phyloP scores from a whole-genome alignment of 2,113 vertebrate species.

The Lophochroa leadbeateri region DNA sequence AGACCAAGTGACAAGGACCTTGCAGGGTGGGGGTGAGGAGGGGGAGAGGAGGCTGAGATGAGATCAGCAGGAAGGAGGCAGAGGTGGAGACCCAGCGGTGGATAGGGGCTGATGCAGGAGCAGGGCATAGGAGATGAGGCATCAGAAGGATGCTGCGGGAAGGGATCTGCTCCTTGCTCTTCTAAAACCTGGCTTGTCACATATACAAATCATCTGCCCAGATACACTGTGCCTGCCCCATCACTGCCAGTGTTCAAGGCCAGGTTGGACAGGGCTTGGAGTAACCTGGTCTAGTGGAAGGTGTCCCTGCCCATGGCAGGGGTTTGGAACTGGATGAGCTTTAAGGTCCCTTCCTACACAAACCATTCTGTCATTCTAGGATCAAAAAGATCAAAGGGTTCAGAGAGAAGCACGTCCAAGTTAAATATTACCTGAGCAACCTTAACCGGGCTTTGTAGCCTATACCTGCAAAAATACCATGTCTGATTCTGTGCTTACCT shows the following conservation, averaged over 20 bases:
- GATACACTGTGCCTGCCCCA: neutral
- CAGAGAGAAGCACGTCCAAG: neutral
- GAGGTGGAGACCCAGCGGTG: neutral
- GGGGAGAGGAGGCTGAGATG: neutral
- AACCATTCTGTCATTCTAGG: neutral
- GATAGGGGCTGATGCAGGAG: neutral
- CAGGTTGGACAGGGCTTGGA: too few relatives aligned
- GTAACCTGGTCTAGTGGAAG: neutral
- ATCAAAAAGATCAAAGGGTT: neutral
- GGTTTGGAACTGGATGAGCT: neutral
- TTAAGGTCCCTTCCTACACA: neutral
- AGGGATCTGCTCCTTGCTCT: neutral
- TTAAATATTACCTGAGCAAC: neutral
- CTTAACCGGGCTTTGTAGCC: neutral
- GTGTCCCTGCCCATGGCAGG: neutral
- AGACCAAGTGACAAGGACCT: neutral
- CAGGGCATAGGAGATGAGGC: neutral
- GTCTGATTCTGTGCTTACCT: neutral
- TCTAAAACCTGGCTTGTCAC: neutral
- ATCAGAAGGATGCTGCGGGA: neutral
- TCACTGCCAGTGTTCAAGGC: too few relatives aligned
- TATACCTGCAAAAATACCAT: neutral
- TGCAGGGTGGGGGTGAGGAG: fast-evolving
- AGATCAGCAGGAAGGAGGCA: neutral
- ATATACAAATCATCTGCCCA: fast-evolving